Conservation (phyloP, 1,140 invertebrate species). For the Drosophila willistoni region DNA sequence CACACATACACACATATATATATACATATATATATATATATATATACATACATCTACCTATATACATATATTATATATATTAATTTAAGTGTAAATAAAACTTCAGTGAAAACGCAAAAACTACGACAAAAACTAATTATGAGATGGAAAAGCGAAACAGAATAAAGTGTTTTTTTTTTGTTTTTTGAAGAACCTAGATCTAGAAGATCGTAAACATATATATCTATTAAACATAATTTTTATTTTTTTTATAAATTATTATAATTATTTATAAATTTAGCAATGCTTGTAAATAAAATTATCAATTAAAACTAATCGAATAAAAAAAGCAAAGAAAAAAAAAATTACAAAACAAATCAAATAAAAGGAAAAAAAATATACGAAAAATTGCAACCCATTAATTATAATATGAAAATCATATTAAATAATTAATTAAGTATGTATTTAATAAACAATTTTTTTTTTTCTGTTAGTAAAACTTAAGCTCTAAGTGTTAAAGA, state of each 20-base stretch:
- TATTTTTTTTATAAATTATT: constrained; percentile 52
- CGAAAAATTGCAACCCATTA: neutral
- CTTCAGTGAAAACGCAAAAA: neutral
- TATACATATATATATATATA: constrained; percentile 62
- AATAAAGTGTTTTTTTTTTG: constrained; percentile 34
- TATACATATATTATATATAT: constrained; percentile 33
- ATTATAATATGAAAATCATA: constrained; percentile 29
- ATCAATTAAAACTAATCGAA: constrained; percentile 11
- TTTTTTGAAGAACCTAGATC: constrained; percentile 48
- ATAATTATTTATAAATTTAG: constrained; percentile 57
- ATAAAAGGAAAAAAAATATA: neutral
- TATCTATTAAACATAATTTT: constrained; percentile 41
- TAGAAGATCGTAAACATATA: constrained; percentile 44
- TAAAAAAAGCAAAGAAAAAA: constrained; percentile 33
- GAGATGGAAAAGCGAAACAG: neutral
- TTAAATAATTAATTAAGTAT: constrained; percentile 57
- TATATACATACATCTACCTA: constrained; percentile 12
- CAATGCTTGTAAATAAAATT: constrained; percentile 58
- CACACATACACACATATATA: constrained; percentile 28
- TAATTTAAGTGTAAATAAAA: constrained; percentile 26
- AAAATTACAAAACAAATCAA: constrained; percentile 1
- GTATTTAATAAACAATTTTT: constrained; percentile 56
- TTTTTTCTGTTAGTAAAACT: constrained; percentile 43
- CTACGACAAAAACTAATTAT: constrained; percentile 46
- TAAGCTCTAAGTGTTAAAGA: constrained; percentile 73